phyloP scores from a whole-genome alignment of 2,888 invertebrate genomes.

The Punctoribates punctum region DNA sequence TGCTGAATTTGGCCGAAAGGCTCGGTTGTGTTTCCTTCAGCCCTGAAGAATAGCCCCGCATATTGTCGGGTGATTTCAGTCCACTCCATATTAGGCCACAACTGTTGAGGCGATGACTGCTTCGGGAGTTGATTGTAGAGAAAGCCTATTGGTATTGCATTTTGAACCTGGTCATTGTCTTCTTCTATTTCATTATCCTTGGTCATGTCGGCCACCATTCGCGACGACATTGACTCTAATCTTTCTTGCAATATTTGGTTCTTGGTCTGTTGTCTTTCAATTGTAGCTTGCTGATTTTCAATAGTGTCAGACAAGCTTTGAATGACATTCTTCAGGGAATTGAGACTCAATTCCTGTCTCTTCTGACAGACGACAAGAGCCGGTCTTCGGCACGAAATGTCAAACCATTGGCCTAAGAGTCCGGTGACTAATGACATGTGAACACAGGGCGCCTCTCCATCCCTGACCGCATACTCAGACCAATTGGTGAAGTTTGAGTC shows the following conservation, averaged over 20 bases:
- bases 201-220: too few relatives aligned
- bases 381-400: background rate
- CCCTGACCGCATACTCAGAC: background rate
- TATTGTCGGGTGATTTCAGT: background rate
- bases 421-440: background rate
- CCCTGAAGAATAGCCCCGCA: slow-evolving; percentile 11
- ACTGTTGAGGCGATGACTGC: background rate
- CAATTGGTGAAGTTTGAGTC: too few relatives aligned
- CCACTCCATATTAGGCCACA: background rate
- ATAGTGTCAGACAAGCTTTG: background rate
- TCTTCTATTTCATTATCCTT: too few relatives aligned
- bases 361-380: background rate
- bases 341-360: background rate
- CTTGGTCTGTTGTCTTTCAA: background rate
- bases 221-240: too few relatives aligned
- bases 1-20: slow-evolving; percentile 2
- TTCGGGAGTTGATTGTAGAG: background rate
- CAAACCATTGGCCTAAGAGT: background rate
- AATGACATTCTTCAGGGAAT: background rate
- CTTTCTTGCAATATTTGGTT: too few relatives aligned
- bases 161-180: background rate
- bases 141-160: slow-evolving; percentile 3
- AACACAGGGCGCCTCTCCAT: background rate
- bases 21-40: background rate
- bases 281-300: background rate